A percentile compares a stretch with the other conserved stretches of the same genome.
Evolutionary conservation across 2,797 vertebrate genomes (phyloP).

Genomic region (Thamnophis elegans): DNA sequence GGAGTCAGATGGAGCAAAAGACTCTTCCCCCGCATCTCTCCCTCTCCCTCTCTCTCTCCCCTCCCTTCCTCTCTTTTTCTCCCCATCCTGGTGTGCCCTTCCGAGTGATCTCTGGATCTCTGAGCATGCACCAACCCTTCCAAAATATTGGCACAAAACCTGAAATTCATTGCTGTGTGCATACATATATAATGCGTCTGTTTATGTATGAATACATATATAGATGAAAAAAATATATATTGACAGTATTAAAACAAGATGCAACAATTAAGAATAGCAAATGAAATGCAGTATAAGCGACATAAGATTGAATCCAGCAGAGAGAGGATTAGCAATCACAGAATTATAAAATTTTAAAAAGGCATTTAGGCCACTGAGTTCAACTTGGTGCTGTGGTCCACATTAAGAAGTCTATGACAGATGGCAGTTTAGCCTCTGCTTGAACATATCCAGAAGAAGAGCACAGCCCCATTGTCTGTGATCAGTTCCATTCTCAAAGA

Average conservation of each 20-base stretch:
- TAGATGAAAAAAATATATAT: not conserved
- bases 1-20: not conserved
- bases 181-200: not conserved
- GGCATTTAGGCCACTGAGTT: not conserved
- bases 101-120: not conserved
- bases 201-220: not conserved
- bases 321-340: not conserved
- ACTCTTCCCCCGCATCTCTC: no score
- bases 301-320: not conserved
- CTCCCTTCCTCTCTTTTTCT: no score
- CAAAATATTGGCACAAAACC: not conserved
- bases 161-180: not conserved
- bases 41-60: no score
- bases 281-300: not conserved
- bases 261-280: not conserved
- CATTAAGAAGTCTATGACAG: not conserved
- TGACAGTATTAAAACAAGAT: not conserved
- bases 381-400: not conserved
- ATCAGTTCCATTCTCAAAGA: not conserved
- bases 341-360: not conserved
- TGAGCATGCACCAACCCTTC: not conserved
- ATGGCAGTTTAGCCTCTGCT: not conserved
- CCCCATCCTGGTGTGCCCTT: no score
- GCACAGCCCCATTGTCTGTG: not conserved
- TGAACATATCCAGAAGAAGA: not conserved